Evolutionary conservation across 2,797 vertebrate genomes (phyloP).

Genomic region (Gymnodraco acuticeps): DNA sequence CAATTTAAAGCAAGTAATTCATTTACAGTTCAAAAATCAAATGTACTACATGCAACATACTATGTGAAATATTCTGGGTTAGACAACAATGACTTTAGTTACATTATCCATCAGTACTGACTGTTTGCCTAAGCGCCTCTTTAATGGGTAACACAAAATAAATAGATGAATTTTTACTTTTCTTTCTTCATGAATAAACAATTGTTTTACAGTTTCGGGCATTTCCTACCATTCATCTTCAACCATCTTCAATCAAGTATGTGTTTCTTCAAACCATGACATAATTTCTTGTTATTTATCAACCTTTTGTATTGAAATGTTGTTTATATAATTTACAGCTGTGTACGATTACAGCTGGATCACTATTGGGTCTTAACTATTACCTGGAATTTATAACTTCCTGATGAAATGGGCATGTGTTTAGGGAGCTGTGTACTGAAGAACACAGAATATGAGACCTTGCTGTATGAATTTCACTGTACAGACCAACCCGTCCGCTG

Average conservation of each 20-base stretch:
- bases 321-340: conserved; percentile 9
- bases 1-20: conserved; percentile 84
- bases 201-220: conserved; percentile 66
- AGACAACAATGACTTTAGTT: conserved; percentile 82
- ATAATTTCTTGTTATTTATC: conserved; percentile 10
- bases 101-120: conserved; percentile 79
- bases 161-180: conserved; percentile 83
- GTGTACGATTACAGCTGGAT: conserved; percentile 20
- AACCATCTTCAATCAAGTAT: conserved; percentile 37
- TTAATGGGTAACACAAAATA: conserved; percentile 84
- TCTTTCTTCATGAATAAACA: conserved; percentile 67
- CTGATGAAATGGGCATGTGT: conserved; percentile 29
- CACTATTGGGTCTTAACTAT: conserved; percentile 21
- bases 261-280: conserved; percentile 23
- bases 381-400: conserved; percentile 42
- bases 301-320: conserved; percentile 16
- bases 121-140: conserved; percentile 77
- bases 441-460: conserved; percentile 53
- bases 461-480: conserved; percentile 63
- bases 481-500: conserved; percentile 58
- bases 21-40: conserved; percentile 87
- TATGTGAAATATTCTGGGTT: conserved; percentile 81
- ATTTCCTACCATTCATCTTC: conserved; percentile 45
- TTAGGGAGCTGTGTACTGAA: conserved; percentile 42
- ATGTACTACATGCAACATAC: conserved; percentile 88